phyloP scores from a whole-genome alignment of 2,113 vertebrate genomes.

The Nothoprocta pentlandii region DNA sequence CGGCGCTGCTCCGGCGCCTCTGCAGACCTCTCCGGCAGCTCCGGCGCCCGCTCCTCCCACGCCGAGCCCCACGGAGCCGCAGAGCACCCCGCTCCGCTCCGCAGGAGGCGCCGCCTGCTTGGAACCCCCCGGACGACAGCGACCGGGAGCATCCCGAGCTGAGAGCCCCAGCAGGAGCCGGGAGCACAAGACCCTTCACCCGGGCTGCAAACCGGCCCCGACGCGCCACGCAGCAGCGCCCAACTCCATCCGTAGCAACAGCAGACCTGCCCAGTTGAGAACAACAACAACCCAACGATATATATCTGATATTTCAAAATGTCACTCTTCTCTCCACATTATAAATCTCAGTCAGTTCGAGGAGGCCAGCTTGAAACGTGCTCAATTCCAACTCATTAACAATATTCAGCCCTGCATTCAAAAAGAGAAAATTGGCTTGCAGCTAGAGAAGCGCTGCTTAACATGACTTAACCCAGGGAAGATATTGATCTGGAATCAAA shows the following conservation, averaged over 20 bases:
- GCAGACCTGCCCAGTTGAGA: background rate
- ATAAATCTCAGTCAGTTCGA: background rate
- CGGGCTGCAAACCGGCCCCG: accelerated
- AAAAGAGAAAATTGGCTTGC: background rate
- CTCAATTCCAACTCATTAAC: background rate
- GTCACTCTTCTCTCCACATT: background rate
- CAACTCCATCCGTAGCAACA: background rate
- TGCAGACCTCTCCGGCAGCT: background rate
- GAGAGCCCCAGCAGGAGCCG: background rate
- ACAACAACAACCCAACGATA: too few relatives aligned
- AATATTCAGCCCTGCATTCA: background rate
- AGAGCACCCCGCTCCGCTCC: background rate
- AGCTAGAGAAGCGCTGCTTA: accelerated
- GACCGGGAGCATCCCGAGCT: too few relatives aligned
- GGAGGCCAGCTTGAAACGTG: background rate
- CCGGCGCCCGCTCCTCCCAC: background rate
- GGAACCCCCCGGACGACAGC: too few relatives aligned
- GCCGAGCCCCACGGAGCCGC: accelerated
- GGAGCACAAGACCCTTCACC: background rate
- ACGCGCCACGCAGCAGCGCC: background rate
- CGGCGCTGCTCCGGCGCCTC: background rate
- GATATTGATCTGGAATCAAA: background rate
- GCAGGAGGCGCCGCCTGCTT: too few relatives aligned
- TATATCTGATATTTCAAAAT: background rate
- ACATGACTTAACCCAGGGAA: background rate